Evolutionary conservation across 2,113 vertebrate genomes (phyloP), one percentile per base, ranked within the genome.

Genomic region (Chascanopsetta lugubris): DNA sequence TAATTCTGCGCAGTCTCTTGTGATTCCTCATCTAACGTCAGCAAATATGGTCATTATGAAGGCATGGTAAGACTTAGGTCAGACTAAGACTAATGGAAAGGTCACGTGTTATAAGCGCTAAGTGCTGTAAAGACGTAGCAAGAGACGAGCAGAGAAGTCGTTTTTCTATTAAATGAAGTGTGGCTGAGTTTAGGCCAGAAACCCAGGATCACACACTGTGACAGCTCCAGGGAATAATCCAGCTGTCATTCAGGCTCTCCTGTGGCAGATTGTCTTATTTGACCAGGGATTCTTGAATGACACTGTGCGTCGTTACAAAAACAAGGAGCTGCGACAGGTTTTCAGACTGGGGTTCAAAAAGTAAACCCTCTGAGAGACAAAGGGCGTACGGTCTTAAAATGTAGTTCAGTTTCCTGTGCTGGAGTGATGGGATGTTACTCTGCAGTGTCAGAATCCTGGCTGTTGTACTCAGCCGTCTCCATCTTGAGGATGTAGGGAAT

Each of bases 401-500:
- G 0, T 6, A 60, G n/a, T n/a, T n/a, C 18, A 76, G 43, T 62
- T 54, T 15, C 48, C 22, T 10, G 3, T n/a, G 17, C 17, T 22
- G 58, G 40, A 62, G 62, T 55, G 53, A 25, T 13, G 12, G 36
- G 6, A 10, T 21, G 73, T 92, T 87, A 98, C 1, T 93, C 91
- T 22, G 91, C 88, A 0, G 92, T 86, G 70, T 95, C 94, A 0
- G 92, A 94, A 86, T 98, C 95, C 86, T 97, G 97, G 88, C 95
- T 96, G 34, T 97, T 99, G 67, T 99, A 99, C 69, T 99, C 97
- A 7, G 97, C 96, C 0, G 96, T 97, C 89, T 99, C 97, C 97
- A 99, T 99, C 92, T 98, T 97, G 66, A 99, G 95, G 84, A 99
- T 99, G 87, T 99, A 99, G 18, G 97, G 97, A 87, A 99, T 99